Percentiles rank a stretch among this genome's conserved stretches.
These are phyloP conservation scores for Norana najaformis DNA, from an alignment of 2,888 invertebrate genomes.

Conservation along the genomic window DNA sequence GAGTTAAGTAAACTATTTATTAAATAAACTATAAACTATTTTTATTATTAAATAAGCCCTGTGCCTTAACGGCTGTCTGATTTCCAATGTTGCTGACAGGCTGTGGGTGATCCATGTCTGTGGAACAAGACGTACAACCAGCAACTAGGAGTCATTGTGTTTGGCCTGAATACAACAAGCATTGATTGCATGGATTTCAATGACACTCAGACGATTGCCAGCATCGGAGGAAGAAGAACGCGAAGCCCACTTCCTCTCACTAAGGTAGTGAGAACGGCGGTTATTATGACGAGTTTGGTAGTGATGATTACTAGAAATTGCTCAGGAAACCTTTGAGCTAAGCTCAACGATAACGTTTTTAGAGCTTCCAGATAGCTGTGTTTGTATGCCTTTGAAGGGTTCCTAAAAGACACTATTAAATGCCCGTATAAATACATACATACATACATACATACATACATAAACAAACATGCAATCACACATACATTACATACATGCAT, in stretches of 20 bases:
- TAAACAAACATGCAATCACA: too few species aligned
- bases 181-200: neutral
- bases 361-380: too few species aligned
- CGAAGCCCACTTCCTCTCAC: neutral
- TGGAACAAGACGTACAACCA: neutral
- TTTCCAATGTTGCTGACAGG: neutral
- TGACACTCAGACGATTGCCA: neutral
- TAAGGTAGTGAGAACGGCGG: neutral
- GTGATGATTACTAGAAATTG: too few species aligned
- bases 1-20: too few species aligned
- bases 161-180: neutral
- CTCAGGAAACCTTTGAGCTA: too few species aligned
- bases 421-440: too few species aligned
- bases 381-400: too few species aligned
- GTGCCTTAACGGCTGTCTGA: neutral
- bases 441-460: too few species aligned
- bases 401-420: too few species aligned
- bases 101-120: conserved; percentile 24
- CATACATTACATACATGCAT: too few species aligned
- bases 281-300: neutral
- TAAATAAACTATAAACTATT: too few species aligned
- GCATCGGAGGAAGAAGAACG: neutral
- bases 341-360: too few species aligned
- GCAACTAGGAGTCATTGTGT: neutral
- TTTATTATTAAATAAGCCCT: neutral